Conservation (phyloP, 2,113 vertebrate genomes). For the Ciconia stormi region DNA sequence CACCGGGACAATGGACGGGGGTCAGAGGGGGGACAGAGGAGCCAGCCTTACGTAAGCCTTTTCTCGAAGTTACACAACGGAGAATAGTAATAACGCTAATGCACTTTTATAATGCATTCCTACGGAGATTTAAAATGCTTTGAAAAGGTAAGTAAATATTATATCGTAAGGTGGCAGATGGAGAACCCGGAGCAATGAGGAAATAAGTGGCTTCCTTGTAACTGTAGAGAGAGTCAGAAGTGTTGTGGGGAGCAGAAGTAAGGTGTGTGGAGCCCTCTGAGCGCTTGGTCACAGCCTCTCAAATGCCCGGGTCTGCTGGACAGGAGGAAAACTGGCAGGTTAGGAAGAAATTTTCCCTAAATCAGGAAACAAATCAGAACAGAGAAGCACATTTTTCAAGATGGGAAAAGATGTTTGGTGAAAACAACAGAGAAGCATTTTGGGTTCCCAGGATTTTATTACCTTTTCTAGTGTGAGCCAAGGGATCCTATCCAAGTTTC, state of each 20-base stretch:
- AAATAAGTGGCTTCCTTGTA: not conserved
- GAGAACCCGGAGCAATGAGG: not conserved
- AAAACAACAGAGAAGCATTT: conserved; percentile 41
- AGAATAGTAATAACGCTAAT: conserved; percentile 43
- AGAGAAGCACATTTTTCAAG: conserved; percentile 43
- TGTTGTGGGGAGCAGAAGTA: not conserved
- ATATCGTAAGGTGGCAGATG: conserved; percentile 11
- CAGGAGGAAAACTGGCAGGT: not conserved
- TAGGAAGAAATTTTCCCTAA: not conserved
- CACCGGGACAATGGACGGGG: not conserved
- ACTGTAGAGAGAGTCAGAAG: not conserved
- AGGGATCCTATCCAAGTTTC: conserved; percentile 59
- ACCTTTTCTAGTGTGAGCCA: conserved; percentile 47
- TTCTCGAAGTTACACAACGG: conserved; percentile 15
- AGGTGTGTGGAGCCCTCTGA: not conserved
- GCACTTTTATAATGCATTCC: conserved; percentile 36
- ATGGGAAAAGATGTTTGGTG: conserved; percentile 34
- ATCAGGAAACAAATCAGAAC: conserved; percentile 2
- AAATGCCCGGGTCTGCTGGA: not conserved
- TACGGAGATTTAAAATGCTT: conserved; percentile 33
- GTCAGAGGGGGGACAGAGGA: conserved; percentile 3
- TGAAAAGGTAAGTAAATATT: conserved; percentile 36
- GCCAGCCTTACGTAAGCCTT: not conserved
- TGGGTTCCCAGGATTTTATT: conserved; percentile 62
- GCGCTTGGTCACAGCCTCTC: not conserved